Evolutionary conservation across 2,113 vertebrate species (phyloP).

Genomic region (Monopterus albus): DNA sequence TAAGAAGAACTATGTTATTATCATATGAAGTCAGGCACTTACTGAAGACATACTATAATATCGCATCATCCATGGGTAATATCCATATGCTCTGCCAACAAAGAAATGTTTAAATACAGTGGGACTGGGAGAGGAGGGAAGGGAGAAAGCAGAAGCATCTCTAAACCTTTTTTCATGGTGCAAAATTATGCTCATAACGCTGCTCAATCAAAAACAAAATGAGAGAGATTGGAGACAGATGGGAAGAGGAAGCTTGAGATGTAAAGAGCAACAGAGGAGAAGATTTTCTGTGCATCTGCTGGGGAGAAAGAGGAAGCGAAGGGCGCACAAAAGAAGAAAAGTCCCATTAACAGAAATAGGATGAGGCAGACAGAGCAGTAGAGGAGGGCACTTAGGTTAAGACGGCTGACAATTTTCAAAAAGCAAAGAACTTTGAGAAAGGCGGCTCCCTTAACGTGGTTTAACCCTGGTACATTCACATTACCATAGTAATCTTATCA

Average conservation of each 20-base stretch:
- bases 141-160: neutral
- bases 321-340: conserved; percentile 39
- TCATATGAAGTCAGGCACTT: conserved; percentile 13
- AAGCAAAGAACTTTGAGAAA: conserved; percentile 44
- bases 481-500: conserved; percentile 77
- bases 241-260: conserved; percentile 52
- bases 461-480: conserved; percentile 65
- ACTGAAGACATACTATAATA: neutral
- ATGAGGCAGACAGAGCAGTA: conserved; percentile 3
- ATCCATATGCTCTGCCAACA: neutral
- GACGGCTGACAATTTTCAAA: conserved; percentile 32
- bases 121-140: neutral
- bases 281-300: conserved; percentile 59
- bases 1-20: conserved; percentile 4
- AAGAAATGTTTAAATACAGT: neutral
- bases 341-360: conserved; percentile 37
- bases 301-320: conserved; percentile 26
- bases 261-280: conserved; percentile 34
- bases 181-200: neutral
- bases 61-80: conserved; percentile 40
- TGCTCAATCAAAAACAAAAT: neutral
- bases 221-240: conserved; percentile 46
- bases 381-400: conserved; percentile 38
- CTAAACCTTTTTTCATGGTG: conserved; percentile 1
- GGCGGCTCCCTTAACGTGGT: conserved; percentile 58